Evolutionary conservation across 2,797 vertebrate species (phyloP).

Genomic region (Pempheris klunzingeri): DNA sequence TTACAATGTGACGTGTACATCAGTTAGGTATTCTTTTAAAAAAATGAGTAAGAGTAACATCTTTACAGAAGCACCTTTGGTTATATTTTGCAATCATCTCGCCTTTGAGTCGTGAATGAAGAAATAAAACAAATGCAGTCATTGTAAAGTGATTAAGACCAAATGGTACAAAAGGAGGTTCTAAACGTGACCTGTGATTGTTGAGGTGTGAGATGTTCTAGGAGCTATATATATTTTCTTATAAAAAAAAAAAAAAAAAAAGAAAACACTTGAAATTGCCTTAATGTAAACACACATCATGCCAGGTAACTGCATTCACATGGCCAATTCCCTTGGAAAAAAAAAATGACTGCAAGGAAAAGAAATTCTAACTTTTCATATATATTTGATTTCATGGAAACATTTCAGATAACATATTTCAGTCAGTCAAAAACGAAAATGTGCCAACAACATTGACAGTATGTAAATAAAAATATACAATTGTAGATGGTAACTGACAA

Average conservation of each 20-base stretch:
- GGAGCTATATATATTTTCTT: slow-evolving; percentile 39
- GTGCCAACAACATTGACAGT: slow-evolving; percentile 48
- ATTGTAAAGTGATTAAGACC: slow-evolving; percentile 17
- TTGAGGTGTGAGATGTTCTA: slow-evolving; percentile 40
- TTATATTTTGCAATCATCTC: slow-evolving; percentile 39
- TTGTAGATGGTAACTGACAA: slow-evolving; percentile 50
- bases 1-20: slow-evolving; percentile 75
- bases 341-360: slow-evolving; percentile 8
- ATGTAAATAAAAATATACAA: slow-evolving; percentile 59
- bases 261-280: slow-evolving; percentile 42
- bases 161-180: slow-evolving; percentile 20
- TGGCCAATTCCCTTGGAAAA: slow-evolving; percentile 37
- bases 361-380: slow-evolving; percentile 39
- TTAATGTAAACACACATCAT: slow-evolving; percentile 70
- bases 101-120: slow-evolving; percentile 33
- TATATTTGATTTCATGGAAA: slow-evolving; percentile 54
- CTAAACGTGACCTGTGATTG: slow-evolving; percentile 47
- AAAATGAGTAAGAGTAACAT: slow-evolving; percentile 43
- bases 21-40: slow-evolving; percentile 43
- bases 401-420: slow-evolving; percentile 62
- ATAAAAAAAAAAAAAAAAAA: too few species aligned
- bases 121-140: slow-evolving; percentile 31
- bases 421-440: slow-evolving; percentile 58
- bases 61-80: slow-evolving; percentile 68
- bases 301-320: slow-evolving; percentile 31